phyloP scores from a whole-genome alignment of 2,113 vertebrate genomes.

The Rhinolophus sinicus region DNA sequence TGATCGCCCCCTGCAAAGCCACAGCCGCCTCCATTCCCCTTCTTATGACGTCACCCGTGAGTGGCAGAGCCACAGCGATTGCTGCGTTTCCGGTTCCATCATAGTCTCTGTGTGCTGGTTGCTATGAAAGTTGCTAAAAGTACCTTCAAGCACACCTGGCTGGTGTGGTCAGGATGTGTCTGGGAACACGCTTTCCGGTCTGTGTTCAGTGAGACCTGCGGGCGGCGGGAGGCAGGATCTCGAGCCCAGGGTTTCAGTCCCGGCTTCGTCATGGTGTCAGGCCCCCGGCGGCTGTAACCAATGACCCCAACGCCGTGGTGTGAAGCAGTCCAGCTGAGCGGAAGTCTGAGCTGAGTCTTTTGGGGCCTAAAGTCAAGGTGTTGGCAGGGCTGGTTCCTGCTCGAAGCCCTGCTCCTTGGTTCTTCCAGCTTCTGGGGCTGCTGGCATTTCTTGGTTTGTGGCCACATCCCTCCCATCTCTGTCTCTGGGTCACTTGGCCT shows the following conservation, averaged over 20 bases:
- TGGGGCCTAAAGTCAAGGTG: background rate
- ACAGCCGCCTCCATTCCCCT: fast-evolving
- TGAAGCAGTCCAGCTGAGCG: background rate
- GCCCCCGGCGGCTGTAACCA: background rate
- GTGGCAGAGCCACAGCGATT: fast-evolving
- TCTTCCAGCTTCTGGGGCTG: background rate
- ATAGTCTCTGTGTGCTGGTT: fast-evolving
- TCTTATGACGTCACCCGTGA: fast-evolving
- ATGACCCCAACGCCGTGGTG: too few species aligned
- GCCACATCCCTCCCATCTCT: fast-evolving
- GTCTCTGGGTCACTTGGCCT: background rate
- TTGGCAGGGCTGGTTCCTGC: background rate
- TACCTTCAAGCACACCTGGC: background rate
- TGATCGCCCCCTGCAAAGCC: too few species aligned
- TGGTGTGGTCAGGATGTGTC: background rate
- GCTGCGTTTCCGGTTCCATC: too few species aligned
- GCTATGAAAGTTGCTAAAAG: too few species aligned
- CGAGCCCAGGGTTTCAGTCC: background rate
- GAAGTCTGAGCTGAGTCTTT: background rate
- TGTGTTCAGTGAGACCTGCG: too few species aligned
- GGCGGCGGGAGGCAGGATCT: background rate
- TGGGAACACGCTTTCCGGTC: too few species aligned
- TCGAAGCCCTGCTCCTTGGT: too few species aligned
- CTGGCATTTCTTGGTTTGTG: background rate
- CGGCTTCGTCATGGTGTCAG: too few species aligned